These are phyloP conservation scores for Empidonax traillii DNA, from an alignment of 2,113 vertebrate species.

Conservation along the genomic window DNA sequence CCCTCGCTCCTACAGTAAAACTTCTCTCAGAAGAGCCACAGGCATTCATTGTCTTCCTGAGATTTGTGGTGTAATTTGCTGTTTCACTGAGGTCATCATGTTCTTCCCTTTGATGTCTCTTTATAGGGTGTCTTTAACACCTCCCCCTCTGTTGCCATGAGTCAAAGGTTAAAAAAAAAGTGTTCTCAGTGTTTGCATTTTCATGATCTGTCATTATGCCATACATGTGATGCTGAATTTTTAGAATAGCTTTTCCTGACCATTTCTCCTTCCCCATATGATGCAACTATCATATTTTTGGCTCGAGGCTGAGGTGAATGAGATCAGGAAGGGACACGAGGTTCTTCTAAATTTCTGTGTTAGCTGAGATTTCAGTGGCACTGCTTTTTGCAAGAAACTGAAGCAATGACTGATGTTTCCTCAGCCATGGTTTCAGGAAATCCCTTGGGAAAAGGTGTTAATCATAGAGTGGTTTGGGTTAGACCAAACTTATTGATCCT, in stretches of 20 bases:
- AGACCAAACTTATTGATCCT: not conserved
- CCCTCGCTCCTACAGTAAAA: not conserved
- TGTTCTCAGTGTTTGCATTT: not conserved
- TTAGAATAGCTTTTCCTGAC: not conserved
- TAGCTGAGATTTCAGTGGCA: not conserved
- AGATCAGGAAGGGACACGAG: not conserved
- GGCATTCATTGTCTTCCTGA: not conserved
- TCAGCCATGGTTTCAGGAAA: not conserved
- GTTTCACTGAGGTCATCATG: not conserved
- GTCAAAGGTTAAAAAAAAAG: not conserved
- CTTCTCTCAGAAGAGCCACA: not conserved
- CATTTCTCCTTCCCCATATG: not conserved
- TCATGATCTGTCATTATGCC: not conserved
- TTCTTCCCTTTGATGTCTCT: not conserved
- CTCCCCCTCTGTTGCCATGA: rapidly evolving
- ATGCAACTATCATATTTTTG: not conserved
- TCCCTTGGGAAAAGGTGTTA: not conserved
- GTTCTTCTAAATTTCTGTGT: not conserved
- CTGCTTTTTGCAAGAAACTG: not conserved
- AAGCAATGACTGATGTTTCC: not conserved
- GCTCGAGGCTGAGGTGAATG: not conserved
- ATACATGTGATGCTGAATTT: rapidly evolving
- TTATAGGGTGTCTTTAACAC: not conserved
- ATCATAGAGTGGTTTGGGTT: not conserved
- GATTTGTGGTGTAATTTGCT: not conserved